Conservation (phyloP, 2,113 vertebrate genomes). For the Tragelaphus buxtoni region DNA sequence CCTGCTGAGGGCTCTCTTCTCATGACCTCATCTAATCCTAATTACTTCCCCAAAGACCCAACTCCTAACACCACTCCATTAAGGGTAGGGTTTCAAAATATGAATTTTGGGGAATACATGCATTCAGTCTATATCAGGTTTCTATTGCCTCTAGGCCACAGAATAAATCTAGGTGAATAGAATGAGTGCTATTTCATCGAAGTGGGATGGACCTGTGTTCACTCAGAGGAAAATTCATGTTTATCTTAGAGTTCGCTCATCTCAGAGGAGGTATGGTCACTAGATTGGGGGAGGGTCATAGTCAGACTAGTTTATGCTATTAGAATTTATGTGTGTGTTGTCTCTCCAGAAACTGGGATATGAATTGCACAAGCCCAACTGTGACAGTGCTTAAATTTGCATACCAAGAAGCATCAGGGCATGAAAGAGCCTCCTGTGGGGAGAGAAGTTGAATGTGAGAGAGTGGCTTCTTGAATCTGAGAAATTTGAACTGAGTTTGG, state of each 20-base stretch:
- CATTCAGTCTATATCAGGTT: not conserved
- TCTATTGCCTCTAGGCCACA: not conserved
- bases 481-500: not conserved
- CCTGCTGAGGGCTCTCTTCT: not conserved
- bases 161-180: not conserved
- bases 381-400: not conserved
- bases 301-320: not conserved
- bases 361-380: not conserved
- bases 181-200: not conserved
- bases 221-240: not conserved
- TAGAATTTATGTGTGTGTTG: not conserved
- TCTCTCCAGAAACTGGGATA: not conserved
- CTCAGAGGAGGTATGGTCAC: not conserved
- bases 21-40: not conserved
- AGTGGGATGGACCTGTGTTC: not conserved
- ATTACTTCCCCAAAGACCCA: not conserved
- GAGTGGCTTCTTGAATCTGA: not conserved
- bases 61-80: not conserved
- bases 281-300: not conserved
- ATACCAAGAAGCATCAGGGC: not conserved
- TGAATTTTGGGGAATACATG: not conserved
- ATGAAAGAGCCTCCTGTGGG: not conserved
- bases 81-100: not conserved
- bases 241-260: not conserved
- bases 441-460: not conserved